phyloP scores from a whole-genome alignment of 2,113 vertebrate species.

The Nesospiza acunhae region DNA sequence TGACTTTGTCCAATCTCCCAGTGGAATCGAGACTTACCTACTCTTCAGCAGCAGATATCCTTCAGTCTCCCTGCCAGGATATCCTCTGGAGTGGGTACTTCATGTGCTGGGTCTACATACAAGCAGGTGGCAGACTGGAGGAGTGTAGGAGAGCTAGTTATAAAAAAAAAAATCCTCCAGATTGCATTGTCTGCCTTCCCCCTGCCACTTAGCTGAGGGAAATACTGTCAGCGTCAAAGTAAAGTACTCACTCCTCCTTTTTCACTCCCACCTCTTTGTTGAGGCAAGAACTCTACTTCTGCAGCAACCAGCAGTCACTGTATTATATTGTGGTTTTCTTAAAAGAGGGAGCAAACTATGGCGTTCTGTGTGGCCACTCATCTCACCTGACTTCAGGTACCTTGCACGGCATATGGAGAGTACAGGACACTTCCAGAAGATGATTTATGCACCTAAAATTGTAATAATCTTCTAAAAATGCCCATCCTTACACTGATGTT shows the following conservation, averaged over 20 bases:
- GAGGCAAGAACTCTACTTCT: slow-evolving; percentile 32
- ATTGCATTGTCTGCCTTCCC: slow-evolving; percentile 66
- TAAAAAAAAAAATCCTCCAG: slow-evolving; percentile 30
- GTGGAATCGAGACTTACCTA: not conserved
- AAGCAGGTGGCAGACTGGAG: slow-evolving; percentile 66
- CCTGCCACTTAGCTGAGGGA: slow-evolving; percentile 7
- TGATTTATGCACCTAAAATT: not conserved
- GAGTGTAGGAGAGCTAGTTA: slow-evolving; percentile 59
- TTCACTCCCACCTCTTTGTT: slow-evolving; percentile 54
- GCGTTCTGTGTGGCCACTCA: not conserved
- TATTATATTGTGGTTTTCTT: not conserved
- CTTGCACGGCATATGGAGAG: not conserved
- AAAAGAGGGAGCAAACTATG: not conserved
- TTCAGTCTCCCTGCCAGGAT: slow-evolving; percentile 18
- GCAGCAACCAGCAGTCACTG: not conserved
- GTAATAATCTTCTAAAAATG: not conserved
- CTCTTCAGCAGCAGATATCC: slow-evolving; percentile 5
- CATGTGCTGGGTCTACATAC: slow-evolving; percentile 35
- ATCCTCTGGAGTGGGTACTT: slow-evolving; percentile 42
- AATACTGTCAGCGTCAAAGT: slow-evolving; percentile 36
- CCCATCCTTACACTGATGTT: not conserved
- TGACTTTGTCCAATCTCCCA: not conserved
- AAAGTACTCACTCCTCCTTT: slow-evolving; percentile 41
- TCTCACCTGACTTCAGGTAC: not conserved
- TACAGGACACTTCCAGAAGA: not conserved